Base-by-base conservation (phyloP, 2,113 vertebrate genomes). In the Dendrocopos noguchii region DNA sequence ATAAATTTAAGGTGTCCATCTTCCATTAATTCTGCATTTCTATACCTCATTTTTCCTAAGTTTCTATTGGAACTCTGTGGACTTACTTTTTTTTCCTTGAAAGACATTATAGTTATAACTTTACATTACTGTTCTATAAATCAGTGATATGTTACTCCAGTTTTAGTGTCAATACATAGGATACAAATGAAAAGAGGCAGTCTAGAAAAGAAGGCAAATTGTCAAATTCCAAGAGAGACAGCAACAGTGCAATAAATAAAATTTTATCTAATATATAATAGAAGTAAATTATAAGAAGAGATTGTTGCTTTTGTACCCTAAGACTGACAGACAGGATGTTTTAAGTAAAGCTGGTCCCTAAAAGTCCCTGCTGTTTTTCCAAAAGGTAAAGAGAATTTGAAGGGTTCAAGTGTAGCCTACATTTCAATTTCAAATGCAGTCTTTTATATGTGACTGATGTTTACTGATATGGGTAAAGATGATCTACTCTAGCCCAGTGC, bases 381-480 rank as follows among this genome's bases (percentile, higher is more conserved):
- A n/a, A 73, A 83, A 80, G 6, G 10, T 52, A 85, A 87, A 87
- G 57, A 85, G 39, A 87, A 81, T 82, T 75, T 89, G 44, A 25
- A 88, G 33, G n/a, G 61, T 91, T 93, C 57, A 80, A 82, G 31
- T 24, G 9, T 39, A 82, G 24, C 67, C 73, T 67, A 36, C 10
- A 90, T 82, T 94, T 95, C 65, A 78, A 59, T 95, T 93, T 93
- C 80, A 80, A 57, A 80, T 87, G 31, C 29, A 82, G 44, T 31
- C 10, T 52, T 94, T 90, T 91, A 25, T 89, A 78, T 70, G 72
- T 83, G 65, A 72, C 50, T 87, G 80, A 77, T 90, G n/a, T 84
- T 85, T 95, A 91, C 29, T 85, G 76, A 67, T 90, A 87, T 8
- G 20, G 82, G 34, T 76, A 80, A 87, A 94, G 76, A 71, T 42